Conservation (phyloP, 2,888 invertebrate species). For the Euproctis similis region DNA sequence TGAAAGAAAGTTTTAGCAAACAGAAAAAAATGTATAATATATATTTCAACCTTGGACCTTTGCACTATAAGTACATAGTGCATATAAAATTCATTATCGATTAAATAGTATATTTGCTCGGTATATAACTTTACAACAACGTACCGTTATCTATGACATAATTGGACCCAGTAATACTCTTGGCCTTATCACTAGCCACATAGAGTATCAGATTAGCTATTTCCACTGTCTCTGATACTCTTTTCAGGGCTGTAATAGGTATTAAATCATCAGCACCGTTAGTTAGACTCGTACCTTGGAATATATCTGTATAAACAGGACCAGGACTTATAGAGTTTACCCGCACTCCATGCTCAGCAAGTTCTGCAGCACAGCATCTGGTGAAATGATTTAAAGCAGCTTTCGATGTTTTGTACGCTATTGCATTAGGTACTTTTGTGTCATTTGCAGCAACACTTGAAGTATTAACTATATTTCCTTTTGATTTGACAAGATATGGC, state of each 20-base stretch:
- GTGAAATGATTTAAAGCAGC: conserved; percentile 84
- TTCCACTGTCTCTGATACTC: conserved; percentile 40
- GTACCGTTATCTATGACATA: conserved; percentile 23
- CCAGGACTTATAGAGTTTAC: conserved; percentile 85
- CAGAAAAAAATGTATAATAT: too few species aligned
- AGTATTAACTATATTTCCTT: conserved; percentile 33
- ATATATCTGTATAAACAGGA: conserved; percentile 1
- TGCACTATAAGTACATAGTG: too few species aligned
- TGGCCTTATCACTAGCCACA: conserved; percentile 31
- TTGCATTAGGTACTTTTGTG: not conserved
- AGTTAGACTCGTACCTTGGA: not conserved
- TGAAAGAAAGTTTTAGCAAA: too few species aligned
- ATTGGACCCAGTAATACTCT: conserved; percentile 27
- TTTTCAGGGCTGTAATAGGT: conserved; percentile 4
- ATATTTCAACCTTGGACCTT: too few species aligned
- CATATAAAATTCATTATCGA: too few species aligned
- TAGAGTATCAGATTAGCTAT: conserved; percentile 30
- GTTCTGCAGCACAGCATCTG: conserved; percentile 79
- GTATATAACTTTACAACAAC: too few species aligned
- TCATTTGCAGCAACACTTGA: conserved; percentile 17
- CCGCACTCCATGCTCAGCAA: conserved; percentile 73
- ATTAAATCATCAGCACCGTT: not conserved
- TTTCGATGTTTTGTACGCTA: conserved; percentile 81
- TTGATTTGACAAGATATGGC: conserved; percentile 25
- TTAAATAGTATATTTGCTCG: too few species aligned